Percentiles rank a stretch among this genome's conserved stretches.
Evolutionary conservation across 2,113 vertebrate species (phyloP).

Genomic region (Cebus imitator): DNA sequence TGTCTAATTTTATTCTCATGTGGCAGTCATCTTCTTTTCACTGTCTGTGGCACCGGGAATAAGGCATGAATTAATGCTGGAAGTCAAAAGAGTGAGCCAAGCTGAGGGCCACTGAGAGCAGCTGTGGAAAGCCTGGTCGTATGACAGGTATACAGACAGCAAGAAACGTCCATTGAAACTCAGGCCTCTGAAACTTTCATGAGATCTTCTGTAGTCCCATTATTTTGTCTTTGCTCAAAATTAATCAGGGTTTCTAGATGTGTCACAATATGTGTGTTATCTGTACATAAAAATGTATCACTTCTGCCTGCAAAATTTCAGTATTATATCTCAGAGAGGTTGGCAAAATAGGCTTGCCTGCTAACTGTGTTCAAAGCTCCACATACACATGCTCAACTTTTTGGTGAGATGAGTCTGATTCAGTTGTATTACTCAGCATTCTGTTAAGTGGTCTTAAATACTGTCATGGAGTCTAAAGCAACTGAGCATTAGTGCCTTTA

Average conservation of each 20-base stretch:
- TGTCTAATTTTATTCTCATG: not conserved
- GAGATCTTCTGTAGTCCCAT: not conserved
- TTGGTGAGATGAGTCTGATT: slow-evolving; percentile 54
- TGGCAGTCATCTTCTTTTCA: not conserved
- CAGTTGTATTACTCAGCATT: slow-evolving; percentile 66
- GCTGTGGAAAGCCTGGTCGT: not conserved
- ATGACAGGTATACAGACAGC: not conserved
- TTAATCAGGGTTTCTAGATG: not conserved
- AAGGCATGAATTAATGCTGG: not conserved
- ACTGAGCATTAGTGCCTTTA: slow-evolving; percentile 41
- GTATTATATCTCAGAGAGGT: not conserved
- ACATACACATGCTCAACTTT: slow-evolving; percentile 13
- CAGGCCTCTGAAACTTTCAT: not conserved
- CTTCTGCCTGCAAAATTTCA: not conserved
- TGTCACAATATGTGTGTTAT: not conserved
- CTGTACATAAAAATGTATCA: not conserved
- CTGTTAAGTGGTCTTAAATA: slow-evolving; percentile 61
- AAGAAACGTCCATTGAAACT: not conserved
- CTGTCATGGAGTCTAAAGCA: slow-evolving; percentile 51
- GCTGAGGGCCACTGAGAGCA: not conserved
- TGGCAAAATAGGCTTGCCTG: slow-evolving; percentile 26
- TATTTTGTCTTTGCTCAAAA: slow-evolving; percentile 11
- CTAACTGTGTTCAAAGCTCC: not conserved
- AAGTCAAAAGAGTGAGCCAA: not conserved
- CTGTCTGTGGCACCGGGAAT: not conserved